A percentile compares a stretch with the other conserved stretches of the same genome.
Conservation (phyloP, 2,888 invertebrate genomes). For the Drosophila mettleri region DNA sequence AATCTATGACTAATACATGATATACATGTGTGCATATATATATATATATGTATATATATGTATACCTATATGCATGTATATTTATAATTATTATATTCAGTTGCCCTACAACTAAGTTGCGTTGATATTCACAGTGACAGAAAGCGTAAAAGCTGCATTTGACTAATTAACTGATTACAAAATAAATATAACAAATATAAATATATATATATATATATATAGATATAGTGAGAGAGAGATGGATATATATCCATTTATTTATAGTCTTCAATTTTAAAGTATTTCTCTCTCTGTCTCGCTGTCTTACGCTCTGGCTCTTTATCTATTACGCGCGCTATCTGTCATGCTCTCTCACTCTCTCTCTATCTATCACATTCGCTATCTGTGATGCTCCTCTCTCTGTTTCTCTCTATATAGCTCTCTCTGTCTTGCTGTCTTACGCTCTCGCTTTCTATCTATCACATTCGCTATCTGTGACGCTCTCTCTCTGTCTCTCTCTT, state of each 20-base stretch:
- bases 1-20: slow-evolving; percentile 26
- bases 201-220: neutral
- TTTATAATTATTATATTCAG: neutral
- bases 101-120: neutral
- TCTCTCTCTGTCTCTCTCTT: too few species aligned
- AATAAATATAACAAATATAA: neutral
- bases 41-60: neutral
- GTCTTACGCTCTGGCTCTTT: neutral
- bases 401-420: too few species aligned
- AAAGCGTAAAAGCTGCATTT: slow-evolving; percentile 4
- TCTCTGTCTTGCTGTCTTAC: too few species aligned
- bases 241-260: neutral
- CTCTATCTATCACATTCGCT: too few species aligned
- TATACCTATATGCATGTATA: neutral
- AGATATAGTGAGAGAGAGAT: too few species aligned
- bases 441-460: too few species aligned
- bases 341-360: too few species aligned
- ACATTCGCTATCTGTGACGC: too few species aligned
- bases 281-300: neutral
- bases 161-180: slow-evolving; percentile 5
- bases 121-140: slow-evolving; percentile 1
- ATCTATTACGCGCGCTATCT: neutral
- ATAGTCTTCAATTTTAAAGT: too few species aligned
- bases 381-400: too few species aligned
- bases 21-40: neutral